Evolutionary conservation across 2,797 vertebrate species (phyloP).

Genomic region (Podargus strigoides): DNA sequence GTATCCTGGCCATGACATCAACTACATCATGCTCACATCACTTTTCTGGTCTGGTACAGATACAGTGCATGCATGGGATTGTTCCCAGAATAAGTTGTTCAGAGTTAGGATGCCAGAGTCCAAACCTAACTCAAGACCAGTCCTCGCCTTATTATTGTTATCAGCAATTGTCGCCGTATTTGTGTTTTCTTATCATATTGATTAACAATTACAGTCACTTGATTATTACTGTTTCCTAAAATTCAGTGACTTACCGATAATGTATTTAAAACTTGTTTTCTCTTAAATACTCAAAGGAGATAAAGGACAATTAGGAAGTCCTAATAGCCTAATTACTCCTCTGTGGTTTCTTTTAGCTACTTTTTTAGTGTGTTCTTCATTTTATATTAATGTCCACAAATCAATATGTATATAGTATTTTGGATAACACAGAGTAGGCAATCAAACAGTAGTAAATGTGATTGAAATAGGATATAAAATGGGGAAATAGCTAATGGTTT

Average conservation of each 20-base stretch:
- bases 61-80: accelerated
- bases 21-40: accelerated
- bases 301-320: background rate
- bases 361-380: constrained; percentile 1
- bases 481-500: constrained; percentile 19
- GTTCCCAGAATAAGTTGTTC: background rate
- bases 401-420: constrained; percentile 12
- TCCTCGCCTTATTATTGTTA: background rate
- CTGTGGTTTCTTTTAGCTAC: constrained; percentile 9
- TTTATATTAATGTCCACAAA: constrained; percentile 21
- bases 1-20: accelerated
- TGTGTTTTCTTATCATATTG: background rate
- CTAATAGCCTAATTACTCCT: background rate
- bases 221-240: background rate
- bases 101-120: background rate
- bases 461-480: constrained; percentile 32
- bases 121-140: background rate
- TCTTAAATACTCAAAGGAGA: background rate
- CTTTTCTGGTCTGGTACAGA: background rate
- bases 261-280: background rate
- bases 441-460: constrained; percentile 25
- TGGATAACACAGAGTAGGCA: background rate
- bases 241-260: background rate
- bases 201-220: background rate
- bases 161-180: background rate